Conservation (phyloP, 1,140 invertebrate genomes). For the Calycopis cecrops region DNA sequence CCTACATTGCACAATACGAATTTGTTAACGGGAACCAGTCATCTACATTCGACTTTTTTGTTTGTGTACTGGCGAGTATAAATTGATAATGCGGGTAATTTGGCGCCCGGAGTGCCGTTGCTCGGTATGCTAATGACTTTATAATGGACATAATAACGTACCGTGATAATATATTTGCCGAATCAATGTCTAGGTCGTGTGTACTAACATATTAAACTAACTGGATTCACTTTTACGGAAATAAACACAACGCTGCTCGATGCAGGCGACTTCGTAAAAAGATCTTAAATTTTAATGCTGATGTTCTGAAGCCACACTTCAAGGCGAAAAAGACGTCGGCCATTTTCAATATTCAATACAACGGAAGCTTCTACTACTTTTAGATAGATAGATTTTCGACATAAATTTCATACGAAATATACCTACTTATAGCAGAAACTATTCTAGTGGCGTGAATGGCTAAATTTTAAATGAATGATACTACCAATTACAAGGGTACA, state of each 20-base stretch:
- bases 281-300: too few relatives aligned
- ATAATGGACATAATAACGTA: conserved; percentile 68
- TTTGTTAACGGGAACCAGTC: conserved; percentile 70
- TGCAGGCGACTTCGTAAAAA: too few relatives aligned
- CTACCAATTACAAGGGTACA: background rate
- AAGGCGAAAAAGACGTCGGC: too few relatives aligned
- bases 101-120: conserved; percentile 68
- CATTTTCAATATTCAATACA: too few relatives aligned
- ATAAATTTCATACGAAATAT: too few relatives aligned
- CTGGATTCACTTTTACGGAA: conserved; percentile 9
- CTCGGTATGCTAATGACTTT: conserved; percentile 70
- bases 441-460: too few relatives aligned
- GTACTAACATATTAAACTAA: conserved; percentile 18
- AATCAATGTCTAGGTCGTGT: conserved; percentile 68
- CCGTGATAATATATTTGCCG: conserved; percentile 65
- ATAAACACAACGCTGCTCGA: too few relatives aligned
- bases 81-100: conserved; percentile 74
- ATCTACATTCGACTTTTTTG: conserved; percentile 70
- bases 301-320: too few relatives aligned
- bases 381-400: too few relatives aligned
- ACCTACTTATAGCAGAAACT: too few relatives aligned
- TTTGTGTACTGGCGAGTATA: conserved; percentile 64
- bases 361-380: too few relatives aligned
- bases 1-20: conserved; percentile 72
- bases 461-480: too few relatives aligned